Conservation (phyloP, 2,888 invertebrate species). For the Nysson spinosus region DNA sequence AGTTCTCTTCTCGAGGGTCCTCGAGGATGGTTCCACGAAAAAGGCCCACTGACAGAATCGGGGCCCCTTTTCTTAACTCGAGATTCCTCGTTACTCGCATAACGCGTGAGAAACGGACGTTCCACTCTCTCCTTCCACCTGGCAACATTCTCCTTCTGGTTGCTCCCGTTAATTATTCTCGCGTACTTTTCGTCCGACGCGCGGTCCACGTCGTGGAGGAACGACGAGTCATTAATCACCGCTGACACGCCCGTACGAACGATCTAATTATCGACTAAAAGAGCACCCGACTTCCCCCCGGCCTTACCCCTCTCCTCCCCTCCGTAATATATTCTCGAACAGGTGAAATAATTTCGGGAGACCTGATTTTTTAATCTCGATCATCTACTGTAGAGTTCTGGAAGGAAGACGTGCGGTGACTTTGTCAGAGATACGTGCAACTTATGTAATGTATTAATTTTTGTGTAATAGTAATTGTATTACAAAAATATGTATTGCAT, state of each 20-base stretch:
- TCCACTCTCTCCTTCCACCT: conserved; percentile 10
- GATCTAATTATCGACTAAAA: conserved; percentile 65
- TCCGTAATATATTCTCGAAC: conserved; percentile 13
- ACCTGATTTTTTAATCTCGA: not conserved
- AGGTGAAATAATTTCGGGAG: conserved; percentile 9
- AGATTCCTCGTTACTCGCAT: conserved; percentile 3
- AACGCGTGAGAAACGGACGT: conserved; percentile 5
- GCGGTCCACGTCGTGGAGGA: conserved; percentile 19
- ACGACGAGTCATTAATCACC: conserved; percentile 66
- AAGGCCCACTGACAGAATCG: conserved; percentile 13
- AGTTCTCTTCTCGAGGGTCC: conserved; percentile 28
- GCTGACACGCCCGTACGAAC: conserved; percentile 41
- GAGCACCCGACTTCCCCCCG: conserved; percentile 26
- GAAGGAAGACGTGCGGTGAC: too few relatives aligned
- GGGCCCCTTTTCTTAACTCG: not conserved
- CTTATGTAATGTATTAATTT: too few relatives aligned
- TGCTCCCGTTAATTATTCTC: conserved; percentile 56
- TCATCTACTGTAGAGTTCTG: too few relatives aligned
- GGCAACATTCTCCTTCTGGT: not conserved
- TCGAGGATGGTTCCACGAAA: not conserved
- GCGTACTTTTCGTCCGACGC: conserved; percentile 38
- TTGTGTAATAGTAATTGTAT: too few relatives aligned
- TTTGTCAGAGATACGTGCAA: too few relatives aligned
- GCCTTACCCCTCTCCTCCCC: conserved; percentile 17
- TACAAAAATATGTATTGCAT: too few relatives aligned